Base-by-base conservation (phyloP, 1,140 invertebrate genomes). In the Eueides isabella region DNA sequence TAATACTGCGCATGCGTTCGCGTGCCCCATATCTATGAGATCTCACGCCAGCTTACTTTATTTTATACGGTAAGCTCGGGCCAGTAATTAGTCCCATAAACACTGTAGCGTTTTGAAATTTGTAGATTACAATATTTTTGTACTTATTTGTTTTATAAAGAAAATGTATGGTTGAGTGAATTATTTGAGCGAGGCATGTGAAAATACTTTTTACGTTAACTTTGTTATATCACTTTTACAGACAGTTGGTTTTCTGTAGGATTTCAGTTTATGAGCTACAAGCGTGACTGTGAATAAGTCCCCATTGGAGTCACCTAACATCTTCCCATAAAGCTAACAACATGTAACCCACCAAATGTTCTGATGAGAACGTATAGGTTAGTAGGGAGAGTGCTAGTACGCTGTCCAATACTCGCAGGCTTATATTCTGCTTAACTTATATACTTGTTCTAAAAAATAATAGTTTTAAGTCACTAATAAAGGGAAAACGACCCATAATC, bases 21-120 rank as follows among this genome's bases (percentile, higher is more conserved):
- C 67, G 67, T 69, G 67, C 48, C n/a, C 26, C 48, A 61, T 69
- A 69, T 69, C 67, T 69, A 26, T 69, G 29, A 35, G 44, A 69
- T 69, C 48, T 69, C 67, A 69, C 67, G 67, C 67, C 29, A 69
- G n/a, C 64, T 41, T 66, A 31, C 30, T 63, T 63, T 55, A 12
- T 69, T 68, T 29, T 61, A 33, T 19, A 69, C 67, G 30, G 19
- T 26, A 55, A 55, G 48, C 48, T 9, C 48, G 48, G 48, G 48
- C 55, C 48, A 48, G 14, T 69, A 69, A 69, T 69, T 69, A 69
- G 23, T 19, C 48, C 29, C 26, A 61, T 69, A 30, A 26, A 31
- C 29, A 55, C 28, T 68, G 31, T 44, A 19, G 66, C n/a, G 26
- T 55, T 55, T 55, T 19, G 48, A 55, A 55, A 55, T 55, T 55